A percentile compares a stretch with the other conserved stretches of the same genome.
phyloP scores from a whole-genome alignment of 2,888 invertebrate genomes.

The Nowickia ferox region DNA sequence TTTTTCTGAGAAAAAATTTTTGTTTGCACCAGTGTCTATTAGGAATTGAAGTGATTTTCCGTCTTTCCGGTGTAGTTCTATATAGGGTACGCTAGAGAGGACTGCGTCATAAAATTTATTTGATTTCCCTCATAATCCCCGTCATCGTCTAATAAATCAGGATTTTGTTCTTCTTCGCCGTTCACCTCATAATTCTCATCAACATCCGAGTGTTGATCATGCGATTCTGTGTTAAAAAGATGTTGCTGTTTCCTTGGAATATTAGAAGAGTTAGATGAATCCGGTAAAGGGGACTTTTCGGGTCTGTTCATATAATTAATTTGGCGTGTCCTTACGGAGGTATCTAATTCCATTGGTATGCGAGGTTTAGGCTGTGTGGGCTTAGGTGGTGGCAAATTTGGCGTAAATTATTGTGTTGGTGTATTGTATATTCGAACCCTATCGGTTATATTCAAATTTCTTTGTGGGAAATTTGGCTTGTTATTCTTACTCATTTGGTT shows the following conservation, averaged over 20 bases:
- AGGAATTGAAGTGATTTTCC: conserved; percentile 56
- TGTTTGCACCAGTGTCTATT: no score
- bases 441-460: no score
- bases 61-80: conserved; percentile 48
- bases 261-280: background rate
- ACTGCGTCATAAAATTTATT: conserved; percentile 68
- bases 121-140: conserved; percentile 19
- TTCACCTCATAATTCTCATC: background rate
- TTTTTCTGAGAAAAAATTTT: background rate
- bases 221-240: background rate
- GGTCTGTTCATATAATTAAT: conserved; percentile 41
- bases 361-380: conserved; percentile 14
- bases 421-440: no score
- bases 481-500: no score
- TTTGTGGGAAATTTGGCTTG: no score
- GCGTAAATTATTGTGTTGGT: no score
- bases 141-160: background rate
- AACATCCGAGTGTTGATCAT: no score
- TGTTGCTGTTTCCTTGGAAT: conserved; percentile 13
- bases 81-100: conserved; percentile 60
- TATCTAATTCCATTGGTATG: conserved; percentile 25
- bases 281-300: background rate
- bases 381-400: no score
- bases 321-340: background rate
- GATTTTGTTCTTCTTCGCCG: no score